Evolutionary conservation across 2,113 vertebrate species (phyloP).

Genomic region (Pteruthius melanotis): DNA sequence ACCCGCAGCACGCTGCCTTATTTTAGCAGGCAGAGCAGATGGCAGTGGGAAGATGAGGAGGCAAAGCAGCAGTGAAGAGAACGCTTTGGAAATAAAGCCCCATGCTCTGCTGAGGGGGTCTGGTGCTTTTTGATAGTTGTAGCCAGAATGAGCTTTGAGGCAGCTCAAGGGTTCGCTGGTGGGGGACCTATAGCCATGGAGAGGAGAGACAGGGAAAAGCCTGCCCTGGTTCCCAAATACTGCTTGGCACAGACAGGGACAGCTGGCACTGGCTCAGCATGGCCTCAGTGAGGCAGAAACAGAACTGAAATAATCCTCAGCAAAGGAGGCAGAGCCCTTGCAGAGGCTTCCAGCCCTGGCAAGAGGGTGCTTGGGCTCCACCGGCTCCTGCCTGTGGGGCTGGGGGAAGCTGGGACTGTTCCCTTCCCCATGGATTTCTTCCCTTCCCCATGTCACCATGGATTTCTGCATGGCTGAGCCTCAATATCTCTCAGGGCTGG

Average conservation of each 20-base stretch:
- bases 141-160: background rate
- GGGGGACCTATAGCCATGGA: background rate
- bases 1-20: background rate
- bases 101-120: background rate
- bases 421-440: accelerated
- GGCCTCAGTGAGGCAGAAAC: background rate
- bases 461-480: background rate
- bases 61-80: background rate
- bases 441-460: accelerated
- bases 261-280: background rate
- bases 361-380: background rate
- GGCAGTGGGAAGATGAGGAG: slow-evolving; percentile 44
- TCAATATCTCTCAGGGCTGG: background rate
- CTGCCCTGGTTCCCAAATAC: background rate
- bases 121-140: background rate
- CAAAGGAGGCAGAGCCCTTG: background rate
- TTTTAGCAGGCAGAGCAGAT: slow-evolving; percentile 55
- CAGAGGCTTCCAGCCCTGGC: background rate
- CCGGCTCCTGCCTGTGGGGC: accelerated
- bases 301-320: background rate
- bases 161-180: background rate
- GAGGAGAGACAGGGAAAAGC: background rate
- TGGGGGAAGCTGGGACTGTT: background rate
- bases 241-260: background rate
- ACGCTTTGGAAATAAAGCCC: slow-evolving; percentile 16